Base-by-base conservation (phyloP, 2,888 invertebrate genomes). In the Andricus curvator region DNA sequence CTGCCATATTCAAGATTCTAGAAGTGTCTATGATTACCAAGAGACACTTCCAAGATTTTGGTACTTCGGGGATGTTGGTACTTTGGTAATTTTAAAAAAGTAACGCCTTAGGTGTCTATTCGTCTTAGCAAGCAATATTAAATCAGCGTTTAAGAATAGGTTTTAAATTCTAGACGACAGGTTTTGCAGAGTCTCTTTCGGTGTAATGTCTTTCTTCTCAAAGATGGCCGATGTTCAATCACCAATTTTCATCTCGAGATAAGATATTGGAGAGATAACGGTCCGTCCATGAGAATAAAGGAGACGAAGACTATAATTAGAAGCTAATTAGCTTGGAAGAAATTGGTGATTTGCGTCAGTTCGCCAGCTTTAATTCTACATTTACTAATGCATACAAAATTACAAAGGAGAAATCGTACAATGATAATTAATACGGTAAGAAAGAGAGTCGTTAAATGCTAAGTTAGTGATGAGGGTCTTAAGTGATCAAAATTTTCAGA, bases 1-100 rank as follows among this genome's bases (percentile, higher is more conserved):
- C 91, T 91, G 91, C 91, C 92, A 91, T 92, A 91, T 89, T 87
- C 78, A 84, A 82, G 80, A 85, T 83, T 81, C 80, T 68, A 80
- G 77, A 80, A 80, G 81, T 80, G 81, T 82, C 81, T 77, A 78
- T 29, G 51, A 77, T 79, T 84, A 82, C 51, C 60, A 77, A 44
- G 22, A 5, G 77, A 78, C 33, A 62, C 62, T 62, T 62, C 62
- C 48, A 25, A 56, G 78, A 78, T 77, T 65, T 78, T 78, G 78
- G 80, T 81, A 79, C 79, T 80, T 80, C 37, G 64, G 37, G 44
- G 80, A 78, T 77, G 66, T 78, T 80, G 79, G 78, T 81, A 79
- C 79, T 80, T 81, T 48, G 48, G 80, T 80, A 81, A 80, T 83
- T 79, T 81, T 77, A 66, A 83, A 82, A 81, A 77, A 22, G 25